Evolutionary conservation across 2,888 invertebrate genomes (phyloP).

Genomic region (Notodromas monacha): DNA sequence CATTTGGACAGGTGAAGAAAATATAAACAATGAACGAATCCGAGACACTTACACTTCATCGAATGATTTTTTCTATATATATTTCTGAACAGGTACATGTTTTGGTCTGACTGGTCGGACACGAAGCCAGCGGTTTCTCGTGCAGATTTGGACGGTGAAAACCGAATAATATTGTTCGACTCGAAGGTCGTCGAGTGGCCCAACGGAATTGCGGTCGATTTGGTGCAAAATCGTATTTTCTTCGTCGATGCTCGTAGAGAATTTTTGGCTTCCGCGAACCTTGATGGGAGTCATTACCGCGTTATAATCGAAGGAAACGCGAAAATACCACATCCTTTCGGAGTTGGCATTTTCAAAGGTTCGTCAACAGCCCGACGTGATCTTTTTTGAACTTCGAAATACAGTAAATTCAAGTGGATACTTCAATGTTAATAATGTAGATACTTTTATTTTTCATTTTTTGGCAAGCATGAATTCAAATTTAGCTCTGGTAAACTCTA

Average conservation of each 20-base stretch:
- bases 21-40: not conserved
- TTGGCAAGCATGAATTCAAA: too few species aligned
- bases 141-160: constrained; percentile 40
- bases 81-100: constrained; percentile 21
- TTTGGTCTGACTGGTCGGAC: constrained; percentile 62
- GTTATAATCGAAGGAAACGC: too few species aligned
- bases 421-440: not conserved
- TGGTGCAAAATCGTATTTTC: constrained; percentile 41
- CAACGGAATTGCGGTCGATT: constrained; percentile 53
- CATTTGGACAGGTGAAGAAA: not conserved
- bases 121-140: constrained; percentile 40
- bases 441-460: too few species aligned
- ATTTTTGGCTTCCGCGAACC: constrained; percentile 39
- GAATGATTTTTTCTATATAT: too few species aligned
- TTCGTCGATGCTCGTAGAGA: constrained; percentile 59
- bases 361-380: too few species aligned
- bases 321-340: too few species aligned
- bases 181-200: constrained; percentile 41
- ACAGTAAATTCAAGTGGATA: constrained; percentile 21
- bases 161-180: constrained; percentile 14
- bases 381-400: too few species aligned
- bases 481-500: too few species aligned
- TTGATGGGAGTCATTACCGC: constrained; percentile 31
- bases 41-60: too few species aligned
- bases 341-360: too few species aligned